These are phyloP conservation scores for Drosophila miranda DNA, from an alignment of 1,140 invertebrate genomes.

Conservation along the genomic window DNA sequence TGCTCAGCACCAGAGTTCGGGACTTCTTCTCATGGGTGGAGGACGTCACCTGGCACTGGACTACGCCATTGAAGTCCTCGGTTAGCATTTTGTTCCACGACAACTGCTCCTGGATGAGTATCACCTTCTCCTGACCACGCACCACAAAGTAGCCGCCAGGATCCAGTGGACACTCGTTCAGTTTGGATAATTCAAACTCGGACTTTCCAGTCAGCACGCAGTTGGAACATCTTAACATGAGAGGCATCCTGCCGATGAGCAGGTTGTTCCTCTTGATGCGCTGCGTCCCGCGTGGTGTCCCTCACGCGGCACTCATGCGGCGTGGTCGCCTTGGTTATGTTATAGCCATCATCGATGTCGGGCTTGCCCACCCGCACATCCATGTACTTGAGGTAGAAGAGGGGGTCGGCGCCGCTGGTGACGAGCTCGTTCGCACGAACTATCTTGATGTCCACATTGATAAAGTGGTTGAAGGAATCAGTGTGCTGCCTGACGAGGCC, in stretches of 20 bases:
- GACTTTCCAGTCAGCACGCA: conserved; percentile 95
- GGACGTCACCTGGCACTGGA: conserved; percentile 97
- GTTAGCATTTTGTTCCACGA: conserved; percentile 98
- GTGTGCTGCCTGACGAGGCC: conserved; percentile 99
- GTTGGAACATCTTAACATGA: conserved; percentile 98
- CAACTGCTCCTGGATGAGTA: conserved; percentile 99
- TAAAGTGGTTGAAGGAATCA: conserved; percentile 99
- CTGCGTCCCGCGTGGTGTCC: conserved; percentile 96
- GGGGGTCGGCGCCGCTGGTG: conserved; percentile 95
- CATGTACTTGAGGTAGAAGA: conserved; percentile 96
- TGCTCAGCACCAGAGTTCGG: conserved; percentile 95
- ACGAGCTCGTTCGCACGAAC: conserved; percentile 97
- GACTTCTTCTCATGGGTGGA: conserved; percentile 99
- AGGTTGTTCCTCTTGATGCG: conserved; percentile 94
- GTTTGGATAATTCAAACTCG: conserved; percentile 93
- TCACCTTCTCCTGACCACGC: conserved; percentile 94
- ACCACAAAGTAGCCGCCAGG: conserved; percentile 99
- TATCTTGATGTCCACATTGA: conserved; percentile 99
- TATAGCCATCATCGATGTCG: conserved; percentile 96
- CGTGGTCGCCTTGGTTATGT: conserved; percentile 92
- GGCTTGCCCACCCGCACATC: conserved; percentile 96
- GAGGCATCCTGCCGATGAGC: conserved; percentile 97
- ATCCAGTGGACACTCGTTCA: conserved; percentile 99
- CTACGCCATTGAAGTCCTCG: conserved; percentile 94
- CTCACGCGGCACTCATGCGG: conserved; percentile 98